These are phyloP conservation scores for Callyntrura guangdongensis DNA, from an alignment of 2,888 invertebrate genomes.

Conservation along the genomic window DNA sequence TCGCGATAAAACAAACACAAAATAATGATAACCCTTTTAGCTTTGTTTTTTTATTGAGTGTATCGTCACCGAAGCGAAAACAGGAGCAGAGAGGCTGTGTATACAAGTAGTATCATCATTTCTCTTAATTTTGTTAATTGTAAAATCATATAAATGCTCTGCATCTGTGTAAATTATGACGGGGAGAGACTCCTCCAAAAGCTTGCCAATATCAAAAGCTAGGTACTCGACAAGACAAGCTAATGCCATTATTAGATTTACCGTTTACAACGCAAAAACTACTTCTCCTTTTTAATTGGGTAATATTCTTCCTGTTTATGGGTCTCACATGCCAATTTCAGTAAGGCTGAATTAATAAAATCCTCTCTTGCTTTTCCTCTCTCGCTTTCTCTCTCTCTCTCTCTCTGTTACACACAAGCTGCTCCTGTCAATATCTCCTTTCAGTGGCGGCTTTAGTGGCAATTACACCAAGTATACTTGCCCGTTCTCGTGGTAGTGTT, in stretches of 20 bases:
- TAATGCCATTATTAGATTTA: slow-evolving; percentile 56
- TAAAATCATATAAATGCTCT: slow-evolving; percentile 46
- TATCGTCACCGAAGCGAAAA: not conserved
- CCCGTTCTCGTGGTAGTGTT: not conserved
- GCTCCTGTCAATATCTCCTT: slow-evolving; percentile 57
- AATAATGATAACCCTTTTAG: too few species aligned
- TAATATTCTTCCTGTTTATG: slow-evolving; percentile 77
- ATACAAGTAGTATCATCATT: not conserved
- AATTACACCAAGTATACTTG: not conserved
- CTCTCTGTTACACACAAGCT: not conserved
- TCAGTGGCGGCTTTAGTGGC: slow-evolving; percentile 42
- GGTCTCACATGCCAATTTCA: slow-evolving; percentile 77
- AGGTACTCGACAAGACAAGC: slow-evolving; percentile 21
- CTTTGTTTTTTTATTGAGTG: not conserved
- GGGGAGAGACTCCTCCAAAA: slow-evolving; percentile 11
- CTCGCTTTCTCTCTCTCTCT: not conserved
- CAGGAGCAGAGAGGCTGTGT: not conserved
- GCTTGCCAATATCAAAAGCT: not conserved
- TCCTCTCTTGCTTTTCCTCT: slow-evolving; percentile 43
- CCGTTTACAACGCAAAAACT: slow-evolving; percentile 66
- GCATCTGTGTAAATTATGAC: slow-evolving; percentile 59
- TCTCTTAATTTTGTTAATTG: not conserved
- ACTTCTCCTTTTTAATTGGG: slow-evolving; percentile 72
- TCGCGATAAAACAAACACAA: not conserved
- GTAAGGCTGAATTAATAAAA: slow-evolving; percentile 76